Evolutionary conservation across 2,797 vertebrate genomes (phyloP).

Genomic region (Netta rufina): DNA sequence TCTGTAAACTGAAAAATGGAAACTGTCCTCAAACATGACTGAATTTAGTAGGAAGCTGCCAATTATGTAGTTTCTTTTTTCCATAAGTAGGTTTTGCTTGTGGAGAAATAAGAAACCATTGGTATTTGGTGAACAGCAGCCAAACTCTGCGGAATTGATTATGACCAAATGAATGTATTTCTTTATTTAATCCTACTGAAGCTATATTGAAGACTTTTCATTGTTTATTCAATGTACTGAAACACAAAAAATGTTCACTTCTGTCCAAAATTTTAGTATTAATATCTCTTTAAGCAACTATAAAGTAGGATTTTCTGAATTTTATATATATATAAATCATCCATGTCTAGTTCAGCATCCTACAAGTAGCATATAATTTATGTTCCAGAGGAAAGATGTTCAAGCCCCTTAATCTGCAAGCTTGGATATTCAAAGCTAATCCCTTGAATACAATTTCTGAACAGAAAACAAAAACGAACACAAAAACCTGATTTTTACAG

Average conservation of each 20-base stretch:
- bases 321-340: not conserved
- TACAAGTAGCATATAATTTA: not conserved
- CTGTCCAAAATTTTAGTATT: not conserved
- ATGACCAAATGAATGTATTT: constrained; percentile 29
- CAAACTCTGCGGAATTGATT: constrained; percentile 48
- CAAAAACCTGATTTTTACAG: fast-evolving
- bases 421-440: not conserved
- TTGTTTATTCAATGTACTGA: not conserved
- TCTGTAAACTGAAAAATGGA: constrained; percentile 36
- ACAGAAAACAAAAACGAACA: not conserved
- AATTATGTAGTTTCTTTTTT: constrained; percentile 64
- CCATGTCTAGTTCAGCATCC: not conserved
- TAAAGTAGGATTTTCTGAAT: constrained; percentile 16
- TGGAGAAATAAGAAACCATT: constrained; percentile 74
- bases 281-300: not conserved
- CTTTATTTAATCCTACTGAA: constrained; percentile 64
- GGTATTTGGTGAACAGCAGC: constrained; percentile 72
- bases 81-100: constrained; percentile 71
- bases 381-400: not conserved
- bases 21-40: constrained; percentile 29
- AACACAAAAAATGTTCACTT: not conserved
- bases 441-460: not conserved
- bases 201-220: not conserved
- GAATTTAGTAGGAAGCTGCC: constrained; percentile 53
- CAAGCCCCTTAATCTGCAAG: not conserved